A percentile compares a stretch with the other conserved stretches of the same genome.
phyloP scores from a whole-genome alignment of 2,888 invertebrate genomes.

The Chrysopilus asiliformis region DNA sequence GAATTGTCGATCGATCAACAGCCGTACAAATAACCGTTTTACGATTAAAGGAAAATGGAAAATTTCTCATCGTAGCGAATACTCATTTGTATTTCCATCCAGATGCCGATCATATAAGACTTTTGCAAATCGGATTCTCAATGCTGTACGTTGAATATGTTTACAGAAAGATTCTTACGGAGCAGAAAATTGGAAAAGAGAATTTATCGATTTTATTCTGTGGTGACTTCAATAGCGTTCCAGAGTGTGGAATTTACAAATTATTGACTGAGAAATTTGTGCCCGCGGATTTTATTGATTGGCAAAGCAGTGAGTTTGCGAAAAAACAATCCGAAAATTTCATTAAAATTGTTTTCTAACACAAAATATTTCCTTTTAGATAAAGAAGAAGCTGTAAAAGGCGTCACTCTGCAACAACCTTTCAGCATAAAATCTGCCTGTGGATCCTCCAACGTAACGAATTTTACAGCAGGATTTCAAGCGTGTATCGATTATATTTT shows the following conservation, averaged over 20 bases:
- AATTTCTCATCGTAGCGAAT: conserved; percentile 60
- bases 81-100: conserved; percentile 92
- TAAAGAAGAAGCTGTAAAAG: conserved; percentile 46
- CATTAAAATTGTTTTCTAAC: background rate
- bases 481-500: conserved; percentile 90
- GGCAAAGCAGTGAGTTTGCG: conserved; percentile 57
- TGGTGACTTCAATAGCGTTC: conserved; percentile 88
- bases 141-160: conserved; percentile 55
- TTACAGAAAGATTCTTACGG: conserved; percentile 25
- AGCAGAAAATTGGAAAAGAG: conserved; percentile 21
- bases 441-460: conserved; percentile 72
- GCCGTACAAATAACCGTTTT: conserved; percentile 47
- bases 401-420: conserved; percentile 50
- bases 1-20: conserved; percentile 53
- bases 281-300: conserved; percentile 52
- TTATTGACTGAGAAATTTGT: conserved; percentile 59
- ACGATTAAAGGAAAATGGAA: conserved; percentile 41
- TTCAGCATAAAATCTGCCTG: conserved; percentile 61
- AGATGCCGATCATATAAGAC: conserved; percentile 75
- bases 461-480: conserved; percentile 67
- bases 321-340: background rate
- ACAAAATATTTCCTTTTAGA: conserved; percentile 35
- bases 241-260: conserved; percentile 67
- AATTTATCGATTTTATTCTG: conserved; percentile 55
- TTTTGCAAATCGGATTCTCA: conserved; percentile 67